Percentiles rank a stretch among this genome's conserved stretches.
phyloP scores from a whole-genome alignment of 2,888 invertebrate species.

The Drosophila cracens region DNA sequence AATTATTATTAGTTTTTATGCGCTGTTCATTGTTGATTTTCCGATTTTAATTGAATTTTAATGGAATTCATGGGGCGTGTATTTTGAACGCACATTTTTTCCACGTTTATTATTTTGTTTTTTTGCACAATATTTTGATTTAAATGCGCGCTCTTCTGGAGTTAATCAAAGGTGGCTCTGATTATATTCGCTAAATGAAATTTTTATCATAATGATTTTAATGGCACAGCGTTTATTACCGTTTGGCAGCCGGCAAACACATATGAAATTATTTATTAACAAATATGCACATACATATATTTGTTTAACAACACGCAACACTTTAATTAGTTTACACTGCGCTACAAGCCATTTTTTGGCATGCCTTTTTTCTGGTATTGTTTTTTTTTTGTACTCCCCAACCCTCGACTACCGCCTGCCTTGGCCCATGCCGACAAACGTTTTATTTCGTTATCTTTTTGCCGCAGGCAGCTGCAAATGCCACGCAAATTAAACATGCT shows the following conservation, averaged over 20 bases:
- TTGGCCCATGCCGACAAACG: slow-evolving; percentile 66
- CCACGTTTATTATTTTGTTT: slow-evolving; percentile 4
- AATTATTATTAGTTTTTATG: slow-evolving; percentile 78
- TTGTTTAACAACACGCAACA: slow-evolving; percentile 38
- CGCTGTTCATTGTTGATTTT: slow-evolving; percentile 53
- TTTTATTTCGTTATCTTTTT: slow-evolving; percentile 84
- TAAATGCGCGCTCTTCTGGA: slow-evolving; percentile 44
- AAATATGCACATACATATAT: slow-evolving; percentile 1
- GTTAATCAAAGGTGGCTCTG: slow-evolving; percentile 66
- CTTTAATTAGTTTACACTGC: slow-evolving; percentile 77
- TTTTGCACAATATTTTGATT: slow-evolving; percentile 37
- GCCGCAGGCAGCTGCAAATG: slow-evolving; percentile 84
- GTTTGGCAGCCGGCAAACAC: slow-evolving; percentile 24
- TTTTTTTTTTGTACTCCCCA: slow-evolving; percentile 6
- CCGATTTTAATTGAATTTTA: slow-evolving; percentile 77
- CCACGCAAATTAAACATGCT: slow-evolving; percentile 83
- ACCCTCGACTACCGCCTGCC: not conserved
- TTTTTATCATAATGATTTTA: slow-evolving; percentile 75
- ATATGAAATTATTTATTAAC: not conserved
- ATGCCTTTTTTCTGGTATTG: slow-evolving; percentile 25
- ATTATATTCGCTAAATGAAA: slow-evolving; percentile 78
- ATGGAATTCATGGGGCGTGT: slow-evolving; percentile 71
- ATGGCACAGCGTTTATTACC: slow-evolving; percentile 52
- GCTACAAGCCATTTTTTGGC: slow-evolving; percentile 53
- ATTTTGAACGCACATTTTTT: slow-evolving; percentile 25